Evolutionary conservation across 2,888 invertebrate genomes (phyloP), one percentile per base, ranked within the genome.

Genomic region (Chaitophorus viminalis): DNA sequence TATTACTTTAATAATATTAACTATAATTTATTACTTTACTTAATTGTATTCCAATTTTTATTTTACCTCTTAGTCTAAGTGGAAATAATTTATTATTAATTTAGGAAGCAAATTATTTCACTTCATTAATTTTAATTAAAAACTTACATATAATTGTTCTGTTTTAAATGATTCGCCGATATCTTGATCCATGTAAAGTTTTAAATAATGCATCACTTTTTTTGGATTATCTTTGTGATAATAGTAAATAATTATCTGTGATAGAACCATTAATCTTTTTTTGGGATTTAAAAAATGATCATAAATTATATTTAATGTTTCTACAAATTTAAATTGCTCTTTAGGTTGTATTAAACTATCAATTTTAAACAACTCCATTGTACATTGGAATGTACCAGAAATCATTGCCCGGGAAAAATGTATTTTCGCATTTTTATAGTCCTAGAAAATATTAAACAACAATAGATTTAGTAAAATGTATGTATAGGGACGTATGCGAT

Each of bases 351-450:
- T 11, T 17, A 74, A 21, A 74, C 74, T 33, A 3, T 74, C 74
- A 29, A 74, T 36, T 8, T 33, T 18, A 9, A 74, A 29, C 14
- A 74, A 33, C 2, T 31, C 31, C 33, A 74, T 74, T 29, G 74
- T 36, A 74, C 33, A 9, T 8, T 17, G 1, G 33, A 74, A 74
- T 33, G 29, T 11, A 11, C 74, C 29, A 6, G 29, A 17, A 33
- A n/a, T 29, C 60, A 74, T 60, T 74, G 25, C 82, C 25, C 74
- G 52, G 18, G 74, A 54, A 9, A 54, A 74, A 83, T 83, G 54
- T 3, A 54, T 74, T 74, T 83, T 74, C 21, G 74, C 82, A 36
- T 83, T 54, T 36, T n/a, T 18, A 54, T 75, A 83, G 18, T 83
- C 74, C 82, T 83, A 52, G 70, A 54, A 65, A 36, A 36, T 36